These are phyloP conservation scores for Chloropsis hardwickii DNA, from an alignment of 2,113 vertebrate species.

Conservation along the genomic window DNA sequence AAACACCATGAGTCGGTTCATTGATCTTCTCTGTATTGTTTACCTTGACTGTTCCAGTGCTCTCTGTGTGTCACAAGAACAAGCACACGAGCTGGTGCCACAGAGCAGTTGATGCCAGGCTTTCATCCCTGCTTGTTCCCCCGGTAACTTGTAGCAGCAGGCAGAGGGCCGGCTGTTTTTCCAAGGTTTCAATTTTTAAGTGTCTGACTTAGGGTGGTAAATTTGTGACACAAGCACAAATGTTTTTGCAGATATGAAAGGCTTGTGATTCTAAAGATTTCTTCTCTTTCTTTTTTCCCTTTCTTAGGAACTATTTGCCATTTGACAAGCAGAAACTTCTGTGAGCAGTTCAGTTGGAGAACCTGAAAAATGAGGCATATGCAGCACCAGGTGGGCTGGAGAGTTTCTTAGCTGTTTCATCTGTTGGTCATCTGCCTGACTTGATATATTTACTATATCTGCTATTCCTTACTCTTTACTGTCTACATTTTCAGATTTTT, in stretches of 20 bases:
- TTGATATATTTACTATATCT: not conserved
- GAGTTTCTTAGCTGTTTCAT: not conserved
- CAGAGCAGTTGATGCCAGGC: not conserved
- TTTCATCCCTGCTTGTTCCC: not conserved
- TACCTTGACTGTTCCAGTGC: not conserved
- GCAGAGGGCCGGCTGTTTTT: not conserved
- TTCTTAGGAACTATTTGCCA: not conserved
- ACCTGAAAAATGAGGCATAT: not conserved
- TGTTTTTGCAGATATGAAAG: not conserved
- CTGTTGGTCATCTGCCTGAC: not conserved
- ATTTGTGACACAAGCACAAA: not conserved
- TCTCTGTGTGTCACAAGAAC: not conserved
- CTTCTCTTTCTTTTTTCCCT: not conserved
- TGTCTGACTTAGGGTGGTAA: not conserved
- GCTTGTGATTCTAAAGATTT: not conserved
- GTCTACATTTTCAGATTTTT: not conserved
- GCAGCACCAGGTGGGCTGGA: not conserved
- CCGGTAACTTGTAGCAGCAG: not conserved
- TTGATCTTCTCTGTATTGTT: not conserved
- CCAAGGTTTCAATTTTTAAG: not conserved
- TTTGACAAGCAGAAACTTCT: not conserved
- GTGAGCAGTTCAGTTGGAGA: not conserved
- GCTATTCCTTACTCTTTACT: not conserved
- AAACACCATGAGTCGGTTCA: not conserved
- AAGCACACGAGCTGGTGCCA: not conserved